Evolutionary conservation across 37 sponge, comb jelly and placozoan species (phyloP).

Genomic region (Spongilla lacustris): DNA sequence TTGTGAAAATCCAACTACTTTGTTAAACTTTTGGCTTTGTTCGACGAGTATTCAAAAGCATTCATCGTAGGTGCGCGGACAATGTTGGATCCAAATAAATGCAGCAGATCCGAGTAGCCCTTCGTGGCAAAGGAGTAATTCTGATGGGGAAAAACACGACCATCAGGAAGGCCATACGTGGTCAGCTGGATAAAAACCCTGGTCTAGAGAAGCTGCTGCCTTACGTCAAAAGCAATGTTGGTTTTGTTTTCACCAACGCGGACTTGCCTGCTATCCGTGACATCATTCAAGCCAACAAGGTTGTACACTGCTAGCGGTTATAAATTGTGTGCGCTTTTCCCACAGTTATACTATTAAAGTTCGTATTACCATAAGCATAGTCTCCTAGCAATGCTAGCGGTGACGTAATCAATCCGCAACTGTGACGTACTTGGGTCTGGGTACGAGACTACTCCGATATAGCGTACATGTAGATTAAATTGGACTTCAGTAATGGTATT

Average conservation of each 20-base stretch:
- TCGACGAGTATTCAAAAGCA: constrained; percentile 84
- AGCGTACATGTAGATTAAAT: too few relatives aligned
- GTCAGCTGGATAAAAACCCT: constrained; percentile 82
- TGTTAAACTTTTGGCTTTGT: constrained; percentile 67
- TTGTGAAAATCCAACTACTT: constrained; percentile 96
- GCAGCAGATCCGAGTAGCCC: constrained; percentile 95
- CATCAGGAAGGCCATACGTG: constrained; percentile 93
- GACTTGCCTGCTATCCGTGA: constrained; percentile 88
- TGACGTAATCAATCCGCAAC: too few relatives aligned
- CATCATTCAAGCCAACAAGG: constrained; percentile 82
- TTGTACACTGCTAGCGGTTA: too few relatives aligned
- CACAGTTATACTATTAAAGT: too few relatives aligned
- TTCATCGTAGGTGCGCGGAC: constrained; percentile 97
- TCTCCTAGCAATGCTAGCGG: too few relatives aligned
- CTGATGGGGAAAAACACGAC: constrained; percentile 98
- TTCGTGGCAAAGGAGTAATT: constrained; percentile 74
- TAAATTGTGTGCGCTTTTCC: too few relatives aligned
- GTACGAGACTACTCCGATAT: too few relatives aligned
- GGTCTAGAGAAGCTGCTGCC: constrained; percentile 91
- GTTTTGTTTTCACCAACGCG: constrained; percentile 95
- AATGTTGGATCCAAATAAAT: constrained; percentile 98
- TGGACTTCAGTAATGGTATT: too few relatives aligned
- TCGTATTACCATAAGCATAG: too few relatives aligned
- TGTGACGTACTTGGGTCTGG: too few relatives aligned
- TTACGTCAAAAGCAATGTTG: constrained; percentile 90